Conservation (phyloP, 2,888 invertebrate species). For the Agriopis leucophaearia region DNA sequence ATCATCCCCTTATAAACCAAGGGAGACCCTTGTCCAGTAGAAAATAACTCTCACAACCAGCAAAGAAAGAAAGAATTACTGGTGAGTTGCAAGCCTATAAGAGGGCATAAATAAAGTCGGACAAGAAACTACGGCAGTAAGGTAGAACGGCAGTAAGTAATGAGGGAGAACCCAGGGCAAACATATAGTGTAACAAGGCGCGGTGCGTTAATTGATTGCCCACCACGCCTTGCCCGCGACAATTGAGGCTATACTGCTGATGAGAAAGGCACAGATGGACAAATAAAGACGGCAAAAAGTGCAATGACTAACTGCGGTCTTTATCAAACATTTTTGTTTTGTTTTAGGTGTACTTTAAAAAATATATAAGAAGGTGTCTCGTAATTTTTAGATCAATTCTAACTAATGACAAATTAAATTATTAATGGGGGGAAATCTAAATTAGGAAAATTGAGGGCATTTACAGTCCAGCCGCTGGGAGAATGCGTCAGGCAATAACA, state of each 20-base stretch:
- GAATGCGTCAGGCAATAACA: no score
- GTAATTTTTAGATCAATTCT: no score
- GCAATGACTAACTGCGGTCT: no score
- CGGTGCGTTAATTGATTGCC: constrained; percentile 77
- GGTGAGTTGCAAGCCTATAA: constrained; percentile 50
- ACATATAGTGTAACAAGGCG: constrained; percentile 78
- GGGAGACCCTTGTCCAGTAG: constrained; percentile 9
- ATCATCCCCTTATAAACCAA: background rate
- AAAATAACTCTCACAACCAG: constrained; percentile 7
- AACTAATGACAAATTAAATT: no score
- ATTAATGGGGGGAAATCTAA: no score
- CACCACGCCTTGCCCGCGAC: constrained; percentile 62
- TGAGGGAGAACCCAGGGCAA: constrained; percentile 74
- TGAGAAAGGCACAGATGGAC: background rate
- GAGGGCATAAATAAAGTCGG: constrained; percentile 56
- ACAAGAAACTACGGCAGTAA: constrained; percentile 59
- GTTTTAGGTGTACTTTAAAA: no score
- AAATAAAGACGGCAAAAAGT: background rate
- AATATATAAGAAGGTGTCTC: no score
- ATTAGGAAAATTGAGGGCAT: no score
- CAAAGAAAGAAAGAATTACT: constrained; percentile 9
- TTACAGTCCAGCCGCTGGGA: no score
- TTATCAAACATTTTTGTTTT: no score
- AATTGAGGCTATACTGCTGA: constrained; percentile 49
- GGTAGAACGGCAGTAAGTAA: constrained; percentile 74